A percentile compares a stretch with the other conserved stretches of the same genome.
These are phyloP conservation scores for Odobenus rosmarus DNA, from an alignment of 2,113 vertebrate genomes.

Conservation along the genomic window DNA sequence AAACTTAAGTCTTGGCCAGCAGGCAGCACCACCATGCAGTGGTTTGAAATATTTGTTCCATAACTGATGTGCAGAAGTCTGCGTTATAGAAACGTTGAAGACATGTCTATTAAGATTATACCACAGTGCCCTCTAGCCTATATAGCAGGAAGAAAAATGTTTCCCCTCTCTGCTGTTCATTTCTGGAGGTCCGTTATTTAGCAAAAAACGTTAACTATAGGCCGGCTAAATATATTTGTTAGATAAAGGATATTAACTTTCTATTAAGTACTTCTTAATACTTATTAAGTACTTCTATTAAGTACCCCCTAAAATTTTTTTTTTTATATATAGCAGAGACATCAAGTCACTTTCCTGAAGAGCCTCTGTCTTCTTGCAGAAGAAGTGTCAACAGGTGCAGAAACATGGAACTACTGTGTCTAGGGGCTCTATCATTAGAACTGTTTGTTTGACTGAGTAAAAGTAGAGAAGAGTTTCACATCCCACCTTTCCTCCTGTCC, in stretches of 20 bases:
- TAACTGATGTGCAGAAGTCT: neutral
- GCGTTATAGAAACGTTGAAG: neutral
- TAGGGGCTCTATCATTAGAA: neutral
- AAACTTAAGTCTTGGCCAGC: neutral
- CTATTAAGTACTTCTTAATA: neutral
- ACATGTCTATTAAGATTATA: slow-evolving; percentile 27
- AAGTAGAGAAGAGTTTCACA: neutral
- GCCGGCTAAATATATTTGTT: neutral
- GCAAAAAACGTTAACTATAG: neutral
- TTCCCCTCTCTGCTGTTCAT: neutral
- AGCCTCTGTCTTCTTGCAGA: neutral
- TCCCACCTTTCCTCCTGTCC: neutral
- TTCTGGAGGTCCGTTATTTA: neutral
- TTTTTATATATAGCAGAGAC: neutral
- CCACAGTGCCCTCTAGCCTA: slow-evolving; percentile 74
- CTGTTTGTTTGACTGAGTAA: neutral
- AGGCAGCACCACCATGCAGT: neutral
- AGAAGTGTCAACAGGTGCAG: neutral
- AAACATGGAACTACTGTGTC: neutral
- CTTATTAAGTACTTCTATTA: neutral
- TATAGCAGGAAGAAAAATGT: slow-evolving; percentile 19
- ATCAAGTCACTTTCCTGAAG: neutral
- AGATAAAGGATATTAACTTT: neutral
- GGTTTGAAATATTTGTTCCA: slow-evolving; percentile 12
- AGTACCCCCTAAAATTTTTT: neutral